Evolutionary conservation across 2,888 invertebrate genomes (phyloP).

Genomic region (Cylindroiulus punctatus): DNA sequence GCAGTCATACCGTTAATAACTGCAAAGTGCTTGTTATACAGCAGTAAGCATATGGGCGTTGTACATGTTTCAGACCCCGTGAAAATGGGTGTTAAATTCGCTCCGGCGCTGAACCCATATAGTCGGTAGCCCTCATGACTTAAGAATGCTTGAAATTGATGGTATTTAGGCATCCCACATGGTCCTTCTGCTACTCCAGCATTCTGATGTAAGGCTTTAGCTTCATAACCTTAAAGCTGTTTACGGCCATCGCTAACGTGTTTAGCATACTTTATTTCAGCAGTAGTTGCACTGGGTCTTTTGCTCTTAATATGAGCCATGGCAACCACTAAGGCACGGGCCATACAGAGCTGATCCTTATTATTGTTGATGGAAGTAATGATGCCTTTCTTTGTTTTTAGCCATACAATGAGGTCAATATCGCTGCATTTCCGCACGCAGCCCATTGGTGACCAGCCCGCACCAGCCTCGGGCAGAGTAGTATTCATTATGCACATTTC

Average conservation of each 20-base stretch:
- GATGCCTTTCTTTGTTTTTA: not conserved
- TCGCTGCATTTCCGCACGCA: no score
- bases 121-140: not conserved
- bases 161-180: not conserved
- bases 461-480: not conserved
- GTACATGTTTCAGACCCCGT: not conserved
- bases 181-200: no score
- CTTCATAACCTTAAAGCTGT: no score
- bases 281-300: no score
- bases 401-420: not conserved
- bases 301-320: not conserved
- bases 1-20: not conserved
- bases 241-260: no score
- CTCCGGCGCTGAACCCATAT: not conserved
- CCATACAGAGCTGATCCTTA: not conserved
- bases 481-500: not conserved
- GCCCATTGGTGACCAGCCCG: not conserved
- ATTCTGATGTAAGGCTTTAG: no score
- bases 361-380: not conserved
- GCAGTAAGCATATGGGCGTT: not conserved
- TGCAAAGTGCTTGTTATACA: not conserved
- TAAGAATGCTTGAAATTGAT: not conserved
- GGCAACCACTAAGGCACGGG: not conserved
- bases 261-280: no score
- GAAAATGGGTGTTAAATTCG: not conserved